Conservation (phyloP, 92 coral and sea anemone genomes). For the Porites rus region DNA sequence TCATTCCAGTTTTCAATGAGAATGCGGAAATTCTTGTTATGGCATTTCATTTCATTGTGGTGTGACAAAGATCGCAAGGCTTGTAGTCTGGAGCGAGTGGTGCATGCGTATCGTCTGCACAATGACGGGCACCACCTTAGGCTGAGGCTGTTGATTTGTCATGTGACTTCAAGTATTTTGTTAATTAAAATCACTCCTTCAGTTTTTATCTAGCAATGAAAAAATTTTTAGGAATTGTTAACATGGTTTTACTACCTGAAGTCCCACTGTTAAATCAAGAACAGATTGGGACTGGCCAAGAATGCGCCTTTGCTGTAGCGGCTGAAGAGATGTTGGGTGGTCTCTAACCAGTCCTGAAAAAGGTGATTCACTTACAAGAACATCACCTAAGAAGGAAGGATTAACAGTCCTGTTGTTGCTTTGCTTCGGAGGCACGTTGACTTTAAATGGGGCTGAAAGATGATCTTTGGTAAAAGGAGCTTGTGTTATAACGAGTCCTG, state of each 20-base stretch:
- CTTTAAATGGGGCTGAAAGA: background rate
- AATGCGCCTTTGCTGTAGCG: background rate
- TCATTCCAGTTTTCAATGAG: too few species aligned
- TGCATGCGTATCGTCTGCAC: too few species aligned
- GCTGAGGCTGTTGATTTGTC: too few species aligned
- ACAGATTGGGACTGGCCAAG: background rate
- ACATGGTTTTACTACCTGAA: constrained; percentile 15
- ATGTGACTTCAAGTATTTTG: too few species aligned
- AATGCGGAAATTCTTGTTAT: too few species aligned
- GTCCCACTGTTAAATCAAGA: background rate
- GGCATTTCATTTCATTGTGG: too few species aligned
- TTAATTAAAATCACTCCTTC: too few species aligned
- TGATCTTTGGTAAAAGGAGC: background rate
- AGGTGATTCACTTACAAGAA: background rate
- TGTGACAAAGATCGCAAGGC: too few species aligned
- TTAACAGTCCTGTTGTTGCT: background rate
- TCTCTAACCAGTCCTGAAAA: background rate
- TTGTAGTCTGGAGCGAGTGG: too few species aligned
- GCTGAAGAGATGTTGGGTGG: background rate
- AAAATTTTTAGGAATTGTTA: too few species aligned
- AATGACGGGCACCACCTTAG: too few species aligned
- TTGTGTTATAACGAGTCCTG: constrained; percentile 29
- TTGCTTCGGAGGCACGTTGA: background rate
- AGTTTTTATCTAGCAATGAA: background rate
- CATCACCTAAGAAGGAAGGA: background rate